Conservation (phyloP, 1,140 invertebrate species). For the Radopholus similis region DNA sequence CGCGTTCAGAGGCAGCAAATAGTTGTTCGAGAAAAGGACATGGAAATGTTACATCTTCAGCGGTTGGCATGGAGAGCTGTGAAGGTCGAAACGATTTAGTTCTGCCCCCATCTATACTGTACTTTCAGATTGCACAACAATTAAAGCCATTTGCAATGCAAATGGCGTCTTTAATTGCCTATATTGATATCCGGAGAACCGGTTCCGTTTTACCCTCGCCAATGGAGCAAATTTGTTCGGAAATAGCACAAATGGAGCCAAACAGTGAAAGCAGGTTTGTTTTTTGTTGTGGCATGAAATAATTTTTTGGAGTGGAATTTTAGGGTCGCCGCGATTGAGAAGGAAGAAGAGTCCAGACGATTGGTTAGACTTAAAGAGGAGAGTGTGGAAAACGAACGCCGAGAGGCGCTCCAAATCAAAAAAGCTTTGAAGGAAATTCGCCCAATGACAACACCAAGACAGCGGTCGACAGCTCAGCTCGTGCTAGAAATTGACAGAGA, state of each 20-base stretch:
- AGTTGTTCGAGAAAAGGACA: slow-evolving; percentile 39
- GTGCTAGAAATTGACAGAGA: slow-evolving; percentile 40
- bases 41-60: slow-evolving; percentile 42
- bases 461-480: slow-evolving; percentile 16
- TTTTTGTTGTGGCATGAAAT: too few species aligned
- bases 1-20: slow-evolving; percentile 38
- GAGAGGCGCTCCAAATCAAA: slow-evolving; percentile 29
- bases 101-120: background rate
- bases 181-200: slow-evolving; percentile 37
- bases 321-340: slow-evolving; percentile 53
- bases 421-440: slow-evolving; percentile 23
- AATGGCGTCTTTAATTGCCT: slow-evolving; percentile 40
- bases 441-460: slow-evolving; percentile 19
- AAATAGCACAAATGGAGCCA: slow-evolving; percentile 50
- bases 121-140: slow-evolving; percentile 24
- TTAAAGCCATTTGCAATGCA: slow-evolving; percentile 48
- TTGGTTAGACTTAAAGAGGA: slow-evolving; percentile 34
- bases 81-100: background rate
- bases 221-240: slow-evolving; percentile 58
- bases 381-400: background rate
- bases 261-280: slow-evolving; percentile 47
- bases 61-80: slow-evolving; percentile 39
- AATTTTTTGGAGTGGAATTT: too few species aligned
- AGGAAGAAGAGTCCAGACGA: slow-evolving; percentile 48
- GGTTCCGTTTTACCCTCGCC: slow-evolving; percentile 44